Conservation (phyloP, 2,888 invertebrate genomes). For the Leptinotarsa juncta region DNA sequence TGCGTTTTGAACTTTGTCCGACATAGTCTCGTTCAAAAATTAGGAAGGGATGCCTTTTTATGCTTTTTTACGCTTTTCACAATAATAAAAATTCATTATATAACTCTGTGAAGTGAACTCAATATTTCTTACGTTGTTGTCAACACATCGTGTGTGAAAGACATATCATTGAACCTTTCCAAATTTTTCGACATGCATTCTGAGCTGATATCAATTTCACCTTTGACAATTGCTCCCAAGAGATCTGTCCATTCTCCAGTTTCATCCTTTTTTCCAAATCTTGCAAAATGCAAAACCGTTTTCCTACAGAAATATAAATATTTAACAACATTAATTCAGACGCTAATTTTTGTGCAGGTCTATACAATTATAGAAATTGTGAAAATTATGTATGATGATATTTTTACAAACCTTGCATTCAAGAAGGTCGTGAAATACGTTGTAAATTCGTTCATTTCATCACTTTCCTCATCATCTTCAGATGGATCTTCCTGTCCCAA, state of each 20-base stretch:
- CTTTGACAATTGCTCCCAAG: constrained; percentile 70
- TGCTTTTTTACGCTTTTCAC: too few relatives aligned
- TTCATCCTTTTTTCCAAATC: constrained; percentile 60
- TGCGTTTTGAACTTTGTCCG: too few relatives aligned
- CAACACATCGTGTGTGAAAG: constrained; percentile 73
- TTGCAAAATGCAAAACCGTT: constrained; percentile 47
- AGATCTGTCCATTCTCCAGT: constrained; percentile 74
- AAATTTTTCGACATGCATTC: constrained; percentile 71
- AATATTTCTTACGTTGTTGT: constrained; percentile 68
- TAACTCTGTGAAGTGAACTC: not conserved
- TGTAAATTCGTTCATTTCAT: constrained; percentile 45
- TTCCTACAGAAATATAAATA: constrained; percentile 37
- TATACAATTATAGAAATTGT: not conserved
- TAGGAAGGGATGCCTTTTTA: too few relatives aligned
- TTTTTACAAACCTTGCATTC: constrained; percentile 46
- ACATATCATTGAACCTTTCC: constrained; percentile 69
- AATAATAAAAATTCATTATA: too few relatives aligned
- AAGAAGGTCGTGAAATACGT: constrained; percentile 42
- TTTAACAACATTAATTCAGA: constrained; percentile 10
- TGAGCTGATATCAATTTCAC: constrained; percentile 71
- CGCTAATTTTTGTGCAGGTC: not conserved
- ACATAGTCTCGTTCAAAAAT: too few relatives aligned
- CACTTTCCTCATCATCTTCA: constrained; percentile 44
- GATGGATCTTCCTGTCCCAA: constrained; percentile 27
- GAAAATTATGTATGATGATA: not conserved